Base-by-base conservation (phyloP, 2,797 vertebrate genomes). In the Oreonectes daqikongensis region DNA sequence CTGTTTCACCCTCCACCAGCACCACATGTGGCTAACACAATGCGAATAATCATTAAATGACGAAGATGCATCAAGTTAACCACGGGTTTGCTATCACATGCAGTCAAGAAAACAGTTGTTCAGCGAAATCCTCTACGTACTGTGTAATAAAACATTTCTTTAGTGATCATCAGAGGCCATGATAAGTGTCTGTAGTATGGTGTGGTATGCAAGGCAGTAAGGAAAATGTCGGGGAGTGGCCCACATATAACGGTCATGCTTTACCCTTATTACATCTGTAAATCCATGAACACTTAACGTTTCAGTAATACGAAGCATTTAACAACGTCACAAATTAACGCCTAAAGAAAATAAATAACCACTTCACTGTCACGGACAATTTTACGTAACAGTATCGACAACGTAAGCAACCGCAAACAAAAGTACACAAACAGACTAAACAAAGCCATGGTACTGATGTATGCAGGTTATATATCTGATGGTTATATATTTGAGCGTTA, bases 181-280 rank as follows among this genome's bases (percentile, higher is more conserved):
- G 32, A 8, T 2, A 9, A 35, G 35, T 35, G 1, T 10, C n/a
- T 35, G 2, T 8, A 8, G 32, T 1, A 35, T 7, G 7, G 32
- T 35, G 2, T 35, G 32, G 5, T 32, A 32, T 32, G 35, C 35
- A 35, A 9, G 8, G 8, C 10, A 35, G 35, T 35, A 10, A 10
- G 35, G 35, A 35, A 50, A 20, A 50, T 38, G 48, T 8, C 26
- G 18, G 69, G 73, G 73, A 68, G 73, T 46, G 73, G 64, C 73
- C 52, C 26, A 57, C 64, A 75, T 20, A 75, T 75, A 75, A 75
- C 73, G 73, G 73, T 75, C 53, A 24, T 5, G 18, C 6, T n/a
- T n/a, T 32, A n/a, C 46, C 22, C 57, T 10, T 1, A 55, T 2
- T 15, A 38, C 15, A 60, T 15, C 70, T 15, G 3, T 0, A 5